Percentiles rank a stretch among this genome's conserved stretches.
These are phyloP conservation scores for Paelopatides confundens DNA, from an alignment of 53 echinoderm and acorn worm genomes.

Conservation along the genomic window DNA sequence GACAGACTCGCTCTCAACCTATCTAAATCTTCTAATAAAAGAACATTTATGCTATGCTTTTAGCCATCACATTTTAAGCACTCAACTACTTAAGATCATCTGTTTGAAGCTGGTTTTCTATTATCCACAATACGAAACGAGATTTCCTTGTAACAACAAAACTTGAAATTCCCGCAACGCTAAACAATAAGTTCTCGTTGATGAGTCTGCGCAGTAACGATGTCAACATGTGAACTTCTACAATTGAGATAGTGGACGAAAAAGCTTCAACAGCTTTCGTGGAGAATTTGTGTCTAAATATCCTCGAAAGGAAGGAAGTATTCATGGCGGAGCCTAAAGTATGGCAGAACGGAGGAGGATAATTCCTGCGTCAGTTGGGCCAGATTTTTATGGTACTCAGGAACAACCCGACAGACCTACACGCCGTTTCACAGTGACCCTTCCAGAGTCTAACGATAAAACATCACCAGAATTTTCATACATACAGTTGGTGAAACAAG, in stretches of 20 bases:
- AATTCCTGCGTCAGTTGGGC: slow-evolving; percentile 96
- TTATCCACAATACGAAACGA: no score
- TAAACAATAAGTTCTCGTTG: slow-evolving; percentile 4
- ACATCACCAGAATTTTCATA: slow-evolving; percentile 93
- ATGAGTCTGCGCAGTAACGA: slow-evolving; percentile 70
- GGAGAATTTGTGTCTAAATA: slow-evolving; percentile 74
- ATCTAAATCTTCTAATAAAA: no score
- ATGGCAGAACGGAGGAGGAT: slow-evolving; percentile 99
- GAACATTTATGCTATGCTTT: no score
- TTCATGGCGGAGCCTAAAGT: slow-evolving; percentile 50
- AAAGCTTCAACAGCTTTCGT: slow-evolving; percentile 47
- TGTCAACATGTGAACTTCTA: slow-evolving; percentile 49
- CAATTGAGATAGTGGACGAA: slow-evolving; percentile 1
- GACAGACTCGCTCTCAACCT: no score
- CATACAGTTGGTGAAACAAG: slow-evolving; percentile 91
- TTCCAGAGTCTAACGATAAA: slow-evolving; percentile 91
- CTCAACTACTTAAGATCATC: no score
- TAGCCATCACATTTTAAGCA: no score
- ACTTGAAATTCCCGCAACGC: slow-evolving; percentile 52
- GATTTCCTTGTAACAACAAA: slow-evolving; percentile 5
- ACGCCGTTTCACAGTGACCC: slow-evolving; percentile 80
- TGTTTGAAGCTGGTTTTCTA: no score
- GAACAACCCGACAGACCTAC: slow-evolving; percentile 83
- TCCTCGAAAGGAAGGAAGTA: slow-evolving; percentile 45
- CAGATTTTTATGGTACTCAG: slow-evolving; percentile 78